Conservation (phyloP, 1,140 invertebrate species). For the Adoxophyes honmai region DNA sequence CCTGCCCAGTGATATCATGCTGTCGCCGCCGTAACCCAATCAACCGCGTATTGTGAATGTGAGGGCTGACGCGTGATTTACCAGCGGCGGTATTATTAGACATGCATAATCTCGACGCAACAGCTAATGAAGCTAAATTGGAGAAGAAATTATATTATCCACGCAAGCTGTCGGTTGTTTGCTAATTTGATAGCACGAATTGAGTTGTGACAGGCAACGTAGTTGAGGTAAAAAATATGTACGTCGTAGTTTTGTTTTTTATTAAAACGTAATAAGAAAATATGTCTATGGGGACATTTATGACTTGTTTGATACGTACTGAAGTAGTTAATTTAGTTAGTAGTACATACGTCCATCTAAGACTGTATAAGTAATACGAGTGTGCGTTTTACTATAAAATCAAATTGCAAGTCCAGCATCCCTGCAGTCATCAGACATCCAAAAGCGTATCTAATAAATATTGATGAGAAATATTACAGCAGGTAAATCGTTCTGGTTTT, state of each 20-base stretch:
- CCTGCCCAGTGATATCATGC: slow-evolving; percentile 31
- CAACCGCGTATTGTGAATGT: slow-evolving; percentile 22
- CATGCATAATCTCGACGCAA: neutral
- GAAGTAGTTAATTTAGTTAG: too few species aligned
- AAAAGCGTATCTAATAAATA: neutral
- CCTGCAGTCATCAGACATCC: too few species aligned
- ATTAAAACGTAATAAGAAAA: too few species aligned
- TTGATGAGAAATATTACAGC: slow-evolving; percentile 9
- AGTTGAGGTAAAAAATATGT: too few species aligned
- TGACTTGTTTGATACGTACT: too few species aligned
- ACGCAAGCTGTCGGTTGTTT: neutral
- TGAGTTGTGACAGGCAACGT: too few species aligned
- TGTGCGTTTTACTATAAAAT: too few species aligned
- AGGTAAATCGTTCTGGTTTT: slow-evolving; percentile 8
- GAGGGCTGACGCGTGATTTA: slow-evolving; percentile 12
- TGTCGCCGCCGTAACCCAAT: slow-evolving; percentile 27
- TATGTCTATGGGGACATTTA: too few species aligned
- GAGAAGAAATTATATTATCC: neutral
- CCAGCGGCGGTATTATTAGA: neutral
- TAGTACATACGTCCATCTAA: too few species aligned
- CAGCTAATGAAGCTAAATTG: slow-evolving; percentile 1
- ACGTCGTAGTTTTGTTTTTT: too few species aligned
- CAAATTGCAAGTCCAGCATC: too few species aligned
- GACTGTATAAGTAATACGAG: too few species aligned
- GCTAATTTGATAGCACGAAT: neutral